Base-by-base conservation (phyloP, 1,140 invertebrate species). In the Galleria mellonella region DNA sequence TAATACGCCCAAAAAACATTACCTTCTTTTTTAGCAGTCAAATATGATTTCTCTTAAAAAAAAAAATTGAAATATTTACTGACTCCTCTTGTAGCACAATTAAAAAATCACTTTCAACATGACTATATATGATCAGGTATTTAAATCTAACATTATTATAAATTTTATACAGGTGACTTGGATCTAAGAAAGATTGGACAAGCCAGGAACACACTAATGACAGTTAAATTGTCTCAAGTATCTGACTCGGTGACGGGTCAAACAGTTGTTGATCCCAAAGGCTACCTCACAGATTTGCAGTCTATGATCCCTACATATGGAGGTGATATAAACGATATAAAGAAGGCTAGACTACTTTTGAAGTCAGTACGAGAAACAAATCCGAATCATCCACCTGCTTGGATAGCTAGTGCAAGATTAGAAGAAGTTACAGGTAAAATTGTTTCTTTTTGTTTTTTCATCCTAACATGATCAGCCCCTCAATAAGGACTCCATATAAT, bases 191-290 rank as follows among this genome's bases (percentile, higher is more conserved):
- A 99, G 89, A 99, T 99, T 74, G 98, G 98, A 28, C 97, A 99
- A 88, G 98, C 98, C 0, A 91, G 98, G 81, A 99, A 99, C 81
- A 98, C 97, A n/a, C 86, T 99, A 1, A 99, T 99, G 98, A 98
- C 98, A 73, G 98, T 99, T 0, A 98, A 98, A 87, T 82, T 99
- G 4, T 99, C 96, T 38, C 98, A 99, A 88, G 88, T 98, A 9
- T 99, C 98, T 0, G 98, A 99, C 87, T 99, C 98, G 5, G 98
- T 99, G 0, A 95, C 94, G 17, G 98, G 98, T 3, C 98, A 99
- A 88, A 99, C 98, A 11, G 98, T 99, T 0, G 97, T 99, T 1
- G 98, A 99, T 89, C 98, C 98, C 0, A 99, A 99, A 86, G 98
- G 98, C 8, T 99, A 99, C 77, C 87, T 99, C 6, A 99, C 98